Conservation (phyloP, 2,888 invertebrate genomes). For the Chromoteleia sp. region DNA sequence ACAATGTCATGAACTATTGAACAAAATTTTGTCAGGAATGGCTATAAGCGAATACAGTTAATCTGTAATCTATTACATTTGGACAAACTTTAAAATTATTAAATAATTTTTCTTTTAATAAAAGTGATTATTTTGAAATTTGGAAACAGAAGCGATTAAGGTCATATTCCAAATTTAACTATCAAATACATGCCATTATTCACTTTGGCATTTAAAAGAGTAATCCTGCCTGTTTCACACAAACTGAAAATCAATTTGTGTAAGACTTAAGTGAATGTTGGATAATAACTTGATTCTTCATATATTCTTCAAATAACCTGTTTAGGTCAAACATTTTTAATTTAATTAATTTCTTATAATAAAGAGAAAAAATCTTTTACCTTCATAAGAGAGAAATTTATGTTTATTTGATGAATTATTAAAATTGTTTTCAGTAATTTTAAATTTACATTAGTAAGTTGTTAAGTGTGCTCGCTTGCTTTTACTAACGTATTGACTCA, state of each 20-base stretch:
- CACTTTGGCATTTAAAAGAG: conserved; percentile 9
- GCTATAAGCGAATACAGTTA: no score
- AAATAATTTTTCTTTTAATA: no score
- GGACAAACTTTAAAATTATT: no score
- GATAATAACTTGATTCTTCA: no score
- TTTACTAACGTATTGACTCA: not conserved
- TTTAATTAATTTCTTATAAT: no score
- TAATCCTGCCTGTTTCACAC: not conserved
- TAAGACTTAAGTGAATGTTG: not conserved
- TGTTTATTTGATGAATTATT: not conserved
- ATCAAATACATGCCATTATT: not conserved
- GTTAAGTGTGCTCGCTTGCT: not conserved
- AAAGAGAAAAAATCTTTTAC: no score
- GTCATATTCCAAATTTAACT: conserved; percentile 12
- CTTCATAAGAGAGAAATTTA: not conserved
- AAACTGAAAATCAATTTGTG: not conserved
- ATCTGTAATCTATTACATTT: no score
- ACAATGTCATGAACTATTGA: no score
- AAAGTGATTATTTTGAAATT: not conserved
- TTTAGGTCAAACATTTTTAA: no score
- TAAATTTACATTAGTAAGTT: conserved; percentile 1
- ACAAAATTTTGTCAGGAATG: no score
- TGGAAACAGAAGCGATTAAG: not conserved
- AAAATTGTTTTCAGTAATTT: not conserved
- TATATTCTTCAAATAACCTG: no score